These are phyloP conservation scores for Drosophila phalerata DNA, from an alignment of 2,888 invertebrate genomes.

Conservation along the genomic window DNA sequence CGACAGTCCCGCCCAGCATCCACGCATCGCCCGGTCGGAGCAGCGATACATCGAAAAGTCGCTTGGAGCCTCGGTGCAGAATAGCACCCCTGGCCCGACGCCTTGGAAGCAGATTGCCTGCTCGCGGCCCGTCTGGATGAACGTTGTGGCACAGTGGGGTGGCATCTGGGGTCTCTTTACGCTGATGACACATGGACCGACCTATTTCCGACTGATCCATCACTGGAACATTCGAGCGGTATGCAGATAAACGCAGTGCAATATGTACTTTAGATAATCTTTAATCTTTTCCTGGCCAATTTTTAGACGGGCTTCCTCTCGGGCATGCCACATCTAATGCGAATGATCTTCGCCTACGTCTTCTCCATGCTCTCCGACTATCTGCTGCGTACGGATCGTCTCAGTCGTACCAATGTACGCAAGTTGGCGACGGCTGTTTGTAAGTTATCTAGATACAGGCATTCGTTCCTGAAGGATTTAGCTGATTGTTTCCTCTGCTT, in stretches of 20 bases:
- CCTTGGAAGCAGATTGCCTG: conserved; percentile 89
- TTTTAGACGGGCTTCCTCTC: conserved; percentile 87
- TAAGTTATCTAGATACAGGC: conserved; percentile 77
- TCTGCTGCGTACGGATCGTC: conserved; percentile 87
- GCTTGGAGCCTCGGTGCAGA: conserved; percentile 86
- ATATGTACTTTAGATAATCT: neutral
- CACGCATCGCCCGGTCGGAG: conserved; percentile 88
- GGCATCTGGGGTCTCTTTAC: conserved; percentile 90
- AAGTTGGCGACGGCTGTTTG: conserved; percentile 88
- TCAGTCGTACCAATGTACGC: conserved; percentile 88
- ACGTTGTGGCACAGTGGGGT: conserved; percentile 89
- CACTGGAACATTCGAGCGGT: conserved; percentile 90
- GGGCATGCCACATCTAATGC: conserved; percentile 88
- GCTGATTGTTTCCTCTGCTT: conserved; percentile 9
- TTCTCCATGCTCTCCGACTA: conserved; percentile 88
- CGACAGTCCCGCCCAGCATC: conserved; percentile 89
- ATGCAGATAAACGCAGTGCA: conserved; percentile 72
- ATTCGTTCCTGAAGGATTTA: neutral
- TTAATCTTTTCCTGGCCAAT: neutral
- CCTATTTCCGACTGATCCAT: conserved; percentile 89
- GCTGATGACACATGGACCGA: conserved; percentile 90
- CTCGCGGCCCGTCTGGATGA: conserved; percentile 89
- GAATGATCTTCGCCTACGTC: conserved; percentile 87
- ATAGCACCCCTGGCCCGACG: conserved; percentile 84
- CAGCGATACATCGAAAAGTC: conserved; percentile 87